phyloP scores from a whole-genome alignment of 1,140 invertebrate genomes.

The Anastatus disparis region DNA sequence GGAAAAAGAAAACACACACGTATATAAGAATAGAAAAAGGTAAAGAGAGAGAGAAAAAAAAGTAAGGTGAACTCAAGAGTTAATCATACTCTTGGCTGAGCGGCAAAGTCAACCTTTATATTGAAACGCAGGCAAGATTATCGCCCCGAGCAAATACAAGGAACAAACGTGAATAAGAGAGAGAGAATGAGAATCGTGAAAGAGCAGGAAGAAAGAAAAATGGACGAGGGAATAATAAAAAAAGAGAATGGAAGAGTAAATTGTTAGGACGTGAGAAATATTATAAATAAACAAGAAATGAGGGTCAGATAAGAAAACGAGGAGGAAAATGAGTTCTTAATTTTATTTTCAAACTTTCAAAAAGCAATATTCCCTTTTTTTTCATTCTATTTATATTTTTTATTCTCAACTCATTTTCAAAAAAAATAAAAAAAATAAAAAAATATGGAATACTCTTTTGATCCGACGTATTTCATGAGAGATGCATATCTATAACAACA shows the following conservation, averaged over 20 bases:
- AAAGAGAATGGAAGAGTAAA: background rate
- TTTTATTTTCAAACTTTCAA: no score
- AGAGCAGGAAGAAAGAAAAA: background rate
- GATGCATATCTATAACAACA: no score
- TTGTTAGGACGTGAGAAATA: background rate
- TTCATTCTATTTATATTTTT: no score
- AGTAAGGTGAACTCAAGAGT: background rate
- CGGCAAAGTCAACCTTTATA: background rate
- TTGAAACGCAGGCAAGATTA: slow-evolving; percentile 3
- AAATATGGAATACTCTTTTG: no score
- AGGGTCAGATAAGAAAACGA: background rate
- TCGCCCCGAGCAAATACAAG: background rate
- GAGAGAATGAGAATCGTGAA: no score
- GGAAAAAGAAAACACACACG: background rate
- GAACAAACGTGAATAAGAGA: no score
- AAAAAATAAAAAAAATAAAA: no score
- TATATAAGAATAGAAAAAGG: no score
- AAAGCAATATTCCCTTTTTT: no score
- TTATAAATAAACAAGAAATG: background rate
- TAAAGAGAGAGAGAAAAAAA: background rate
- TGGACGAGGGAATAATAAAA: background rate
- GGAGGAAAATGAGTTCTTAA: no score
- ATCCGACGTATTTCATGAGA: no score
- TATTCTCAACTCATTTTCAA: no score
- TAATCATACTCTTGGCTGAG: background rate